These are phyloP conservation scores for Pseudocheirus occidentalis DNA, from an alignment of 2,797 vertebrate species.

Conservation along the genomic window DNA sequence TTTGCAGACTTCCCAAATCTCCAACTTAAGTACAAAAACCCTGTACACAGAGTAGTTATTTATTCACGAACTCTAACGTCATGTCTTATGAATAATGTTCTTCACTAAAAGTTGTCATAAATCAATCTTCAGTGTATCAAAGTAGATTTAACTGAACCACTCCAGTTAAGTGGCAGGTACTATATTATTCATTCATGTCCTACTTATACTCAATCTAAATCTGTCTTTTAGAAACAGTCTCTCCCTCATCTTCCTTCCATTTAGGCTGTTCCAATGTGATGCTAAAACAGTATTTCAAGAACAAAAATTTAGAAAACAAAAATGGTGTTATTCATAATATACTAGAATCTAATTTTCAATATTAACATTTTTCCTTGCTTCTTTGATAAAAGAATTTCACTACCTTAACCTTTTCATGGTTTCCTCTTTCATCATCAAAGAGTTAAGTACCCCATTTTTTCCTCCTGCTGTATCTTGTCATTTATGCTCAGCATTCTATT, in stretches of 20 bases:
- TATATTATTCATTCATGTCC: neutral
- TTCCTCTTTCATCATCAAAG: neutral
- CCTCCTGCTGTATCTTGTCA: neutral
- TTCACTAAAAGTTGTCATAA: neutral
- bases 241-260: neutral
- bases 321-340: neutral
- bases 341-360: neutral
- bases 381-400: neutral
- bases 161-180: neutral
- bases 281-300: neutral
- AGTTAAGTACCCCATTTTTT: neutral
- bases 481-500: neutral
- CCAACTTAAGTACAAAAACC: neutral
- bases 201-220: neutral
- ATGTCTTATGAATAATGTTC: neutral
- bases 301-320: neutral
- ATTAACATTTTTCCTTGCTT: neutral
- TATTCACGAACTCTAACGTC: neutral
- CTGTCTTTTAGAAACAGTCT: neutral
- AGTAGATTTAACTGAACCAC: neutral
- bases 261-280: neutral
- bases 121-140: neutral
- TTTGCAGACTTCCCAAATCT: neutral
- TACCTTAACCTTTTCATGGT: neutral
- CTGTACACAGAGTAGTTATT: neutral